Evolutionary conservation across 2,113 vertebrate genomes (phyloP), one percentile per base, ranked within the genome.

Genomic region (Alces alces): DNA sequence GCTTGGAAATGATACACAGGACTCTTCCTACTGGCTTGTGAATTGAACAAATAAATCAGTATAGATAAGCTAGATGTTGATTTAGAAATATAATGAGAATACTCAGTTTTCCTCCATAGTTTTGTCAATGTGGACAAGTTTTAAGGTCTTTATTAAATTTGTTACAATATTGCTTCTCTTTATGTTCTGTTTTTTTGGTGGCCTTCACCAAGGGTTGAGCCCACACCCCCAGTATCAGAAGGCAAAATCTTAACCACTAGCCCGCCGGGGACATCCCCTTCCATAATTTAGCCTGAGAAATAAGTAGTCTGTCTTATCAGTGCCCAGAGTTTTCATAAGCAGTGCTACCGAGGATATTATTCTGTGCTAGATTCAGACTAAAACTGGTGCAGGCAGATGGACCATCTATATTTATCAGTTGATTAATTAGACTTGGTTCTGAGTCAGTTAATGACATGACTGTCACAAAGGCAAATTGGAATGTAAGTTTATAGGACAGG

Each of bases 361-460:
- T 7, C 95, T 90, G 85, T 55, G 30, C 21, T 55, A 90, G 23
- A 54, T 89, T 54, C 78, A 82, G 84, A 86, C 27, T 83, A 83
- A 94, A 93, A 91, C 25, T 58, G 28, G 50, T 84, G 7, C 36
- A 89, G n/a, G 84, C 73, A 96, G 96, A 95, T 97, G 96, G 89
- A 97, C 95, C 93, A 92, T 98, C 92, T 96, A 12, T 73, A 96
- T 95, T 58, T 87, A 73, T 97, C 95, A 97, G 83, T 83, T 97
- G 95, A 98, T 96, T 98, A 96, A 98, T 97, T 96, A 97, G 97
- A 1, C 93, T 96, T 91, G 47, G 10, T 97, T 98, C 97, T 97
- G 97, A 98, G 85, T 96, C 98, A 97, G 96, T 98, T 98, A 98
- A 99, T 97, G 98, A 96, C 76, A 78, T 60, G 89, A 82, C 97